Percentiles rank a stretch among this genome's conserved stretches.
Conservation (phyloP, 2,888 invertebrate species). For the Melieria picta region DNA sequence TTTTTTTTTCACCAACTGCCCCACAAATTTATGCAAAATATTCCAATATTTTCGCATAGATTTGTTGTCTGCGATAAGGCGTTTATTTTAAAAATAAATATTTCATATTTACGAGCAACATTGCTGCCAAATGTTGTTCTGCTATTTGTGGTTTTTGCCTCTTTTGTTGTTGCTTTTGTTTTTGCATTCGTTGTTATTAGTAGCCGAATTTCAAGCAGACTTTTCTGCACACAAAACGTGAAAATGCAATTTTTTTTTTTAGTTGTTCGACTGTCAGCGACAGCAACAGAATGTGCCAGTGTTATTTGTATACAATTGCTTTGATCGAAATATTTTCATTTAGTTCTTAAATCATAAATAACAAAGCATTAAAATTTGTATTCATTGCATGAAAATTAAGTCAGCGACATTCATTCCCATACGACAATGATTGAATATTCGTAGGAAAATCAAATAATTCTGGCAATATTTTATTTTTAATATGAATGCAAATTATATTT, state of each 20-base stretch:
- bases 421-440: no score
- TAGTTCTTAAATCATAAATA: no score
- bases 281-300: no score
- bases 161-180: background rate
- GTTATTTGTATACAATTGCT: no score
- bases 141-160: background rate
- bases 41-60: conserved; percentile 38
- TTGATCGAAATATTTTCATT: no score
- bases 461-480: no score
- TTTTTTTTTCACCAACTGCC: background rate
- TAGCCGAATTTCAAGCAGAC: conserved; percentile 4
- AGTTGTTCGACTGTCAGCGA: background rate
- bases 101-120: conserved; percentile 19
- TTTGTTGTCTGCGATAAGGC: conserved; percentile 43
- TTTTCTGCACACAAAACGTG: background rate
- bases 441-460: no score
- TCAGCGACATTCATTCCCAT: no score
- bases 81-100: conserved; percentile 31
- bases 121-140: background rate
- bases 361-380: no score
- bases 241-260: background rate
- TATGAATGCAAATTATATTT: no score
- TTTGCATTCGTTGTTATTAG: conserved; percentile 2
- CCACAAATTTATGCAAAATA: conserved; percentile 33
- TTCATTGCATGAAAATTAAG: no score